Evolutionary conservation across 2,113 vertebrate genomes (phyloP), one percentile per base, ranked within the genome.

Genomic region (Nycticryphes semicollaris): DNA sequence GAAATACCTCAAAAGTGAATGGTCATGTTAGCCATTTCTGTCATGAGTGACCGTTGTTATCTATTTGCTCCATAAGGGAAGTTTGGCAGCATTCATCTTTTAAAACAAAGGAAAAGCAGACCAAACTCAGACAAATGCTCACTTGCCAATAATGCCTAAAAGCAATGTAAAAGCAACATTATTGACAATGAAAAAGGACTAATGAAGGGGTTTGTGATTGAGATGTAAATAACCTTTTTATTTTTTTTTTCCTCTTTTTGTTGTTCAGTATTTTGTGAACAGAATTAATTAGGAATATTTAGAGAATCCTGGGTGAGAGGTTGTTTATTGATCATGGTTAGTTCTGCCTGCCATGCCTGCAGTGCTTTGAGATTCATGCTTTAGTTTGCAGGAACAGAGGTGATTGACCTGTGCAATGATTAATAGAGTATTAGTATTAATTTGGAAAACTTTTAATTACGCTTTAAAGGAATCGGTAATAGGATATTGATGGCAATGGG

Each of bases 251-350:
- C 10, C 24, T 30, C 45, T 79, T 77, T 60, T 37, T 80, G 18
- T 66, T 82, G 4, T 54, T 91, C 18, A 17, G 51, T 67, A 56
- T 86, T 95, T 95, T 95, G 51, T 72, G 59, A 86, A 78, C 8
- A 86, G 35, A 92, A 90, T 88, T 90, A 80, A 78, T 67, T 15
- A 56, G n/a, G 28, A 94, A 70, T 70, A 74, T 93, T 73, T 82
- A 57, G 28, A 80, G 50, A 90, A 70, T 67, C 33, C 47, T 91
- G 7, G 20, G 23, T 80, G 23, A 72, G 14, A 25, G 12, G 3
- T 6, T 82, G 9, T 21, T 94, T 90, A 67, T 47, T 90, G 78
- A 90, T 84, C 57, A 53, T 11, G 11, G 19, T 50, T 77, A 66
- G 13, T 80, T 93, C 56, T 80, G 43, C 27, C 37, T 88, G 31